Evolutionary conservation across 2,113 vertebrate species (phyloP).

Genomic region (Phocoena phocoena): DNA sequence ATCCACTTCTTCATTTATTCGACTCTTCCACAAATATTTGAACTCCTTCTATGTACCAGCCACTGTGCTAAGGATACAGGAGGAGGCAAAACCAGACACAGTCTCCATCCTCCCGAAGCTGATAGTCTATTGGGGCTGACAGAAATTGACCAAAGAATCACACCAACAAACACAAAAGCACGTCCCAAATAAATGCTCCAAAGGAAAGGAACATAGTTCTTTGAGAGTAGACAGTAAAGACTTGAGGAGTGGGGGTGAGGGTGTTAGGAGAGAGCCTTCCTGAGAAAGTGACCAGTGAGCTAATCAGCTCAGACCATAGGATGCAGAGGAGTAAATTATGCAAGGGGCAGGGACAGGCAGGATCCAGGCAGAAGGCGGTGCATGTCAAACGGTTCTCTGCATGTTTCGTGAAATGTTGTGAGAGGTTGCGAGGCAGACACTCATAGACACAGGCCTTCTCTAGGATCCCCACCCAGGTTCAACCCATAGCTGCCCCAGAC

Average conservation of each 20-base stretch:
- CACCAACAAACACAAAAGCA: background rate
- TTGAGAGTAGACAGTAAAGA: background rate
- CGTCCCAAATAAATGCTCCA: background rate
- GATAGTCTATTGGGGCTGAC: background rate
- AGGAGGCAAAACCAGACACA: background rate
- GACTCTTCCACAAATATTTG: background rate
- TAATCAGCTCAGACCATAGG: background rate
- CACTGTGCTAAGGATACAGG: background rate
- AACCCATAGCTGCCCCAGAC: background rate
- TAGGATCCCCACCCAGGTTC: background rate
- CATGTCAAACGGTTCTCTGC: accelerated
- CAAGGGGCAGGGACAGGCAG: background rate
- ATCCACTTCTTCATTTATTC: background rate
- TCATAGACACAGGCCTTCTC: background rate
- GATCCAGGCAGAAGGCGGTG: background rate
- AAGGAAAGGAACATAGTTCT: background rate
- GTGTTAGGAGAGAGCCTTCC: background rate
- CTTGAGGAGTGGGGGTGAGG: no score
- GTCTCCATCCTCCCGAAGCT: background rate
- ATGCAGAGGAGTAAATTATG: background rate
- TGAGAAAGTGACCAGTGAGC: background rate
- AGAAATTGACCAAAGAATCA: background rate
- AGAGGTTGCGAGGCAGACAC: background rate
- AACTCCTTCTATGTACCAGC: background rate
- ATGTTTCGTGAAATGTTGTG: background rate